Base-by-base conservation (phyloP, 1,140 invertebrate species). In the Cecropterus lyciades region DNA sequence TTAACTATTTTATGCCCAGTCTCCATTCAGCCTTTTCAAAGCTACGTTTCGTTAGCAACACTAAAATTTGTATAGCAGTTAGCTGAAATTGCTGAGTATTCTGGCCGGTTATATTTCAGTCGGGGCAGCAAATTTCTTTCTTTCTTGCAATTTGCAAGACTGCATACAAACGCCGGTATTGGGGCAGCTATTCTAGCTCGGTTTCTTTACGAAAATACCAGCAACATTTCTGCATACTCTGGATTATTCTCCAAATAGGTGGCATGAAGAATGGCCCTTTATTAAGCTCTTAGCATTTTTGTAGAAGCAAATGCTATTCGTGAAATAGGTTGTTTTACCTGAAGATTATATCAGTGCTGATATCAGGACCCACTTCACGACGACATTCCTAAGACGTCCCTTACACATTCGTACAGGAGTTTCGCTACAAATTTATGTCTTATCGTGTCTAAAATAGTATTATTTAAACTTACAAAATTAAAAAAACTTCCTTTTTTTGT, bases 141-240 rank as follows among this genome's bases (percentile, higher is more conserved):
- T 43, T 43, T 57, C 53, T 42, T 57, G 40, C 40, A 43, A 57
- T 57, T 42, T 57, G 40, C 40, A 57, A 48, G 43, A 33, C 56
- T 59, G 56, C 24, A 48, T 59, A 45, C 43, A 59, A 59, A 48
- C 56, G 43, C 15, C 16, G 24, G 42, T 59, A 59, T 59, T 59
- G 14, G 43, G 27, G 24, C 48, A 45, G 8, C 40, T 27, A 57
- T 46, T 57, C 17, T 48, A 59, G 43, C 43, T 48, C 43, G 8
- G 43, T 48, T 48, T 33, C 56, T 59, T 46, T 33, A 48, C 20
- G 42, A 16, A 16, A 48, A 48, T 59, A 46, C 27, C 10, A 59
- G 14, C 10, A 57, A 37, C 17, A 57, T 42, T 45, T 56, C 53
- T 56, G 53, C 48, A 51, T 33, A 1, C 30, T 33, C 30, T 27